A percentile compares a stretch with the other conserved stretches of the same genome.
Conservation (phyloP, 2,888 invertebrate genomes). For the Sycophila texana region DNA sequence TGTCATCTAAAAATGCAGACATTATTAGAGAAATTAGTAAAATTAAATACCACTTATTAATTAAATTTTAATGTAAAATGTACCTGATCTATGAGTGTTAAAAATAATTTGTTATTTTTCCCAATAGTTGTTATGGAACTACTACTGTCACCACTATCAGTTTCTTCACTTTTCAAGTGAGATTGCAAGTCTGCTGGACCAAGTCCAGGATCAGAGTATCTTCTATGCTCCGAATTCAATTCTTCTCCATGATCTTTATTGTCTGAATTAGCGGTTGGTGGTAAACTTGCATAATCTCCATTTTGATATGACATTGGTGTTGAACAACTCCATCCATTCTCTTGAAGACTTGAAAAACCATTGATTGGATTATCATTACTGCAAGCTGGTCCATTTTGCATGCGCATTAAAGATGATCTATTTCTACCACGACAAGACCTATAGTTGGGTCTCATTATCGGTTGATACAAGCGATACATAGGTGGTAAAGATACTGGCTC, state of each 20-base stretch:
- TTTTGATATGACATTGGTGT: slow-evolving; percentile 65
- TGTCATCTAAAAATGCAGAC: slow-evolving; percentile 67
- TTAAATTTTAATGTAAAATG: slow-evolving; percentile 63
- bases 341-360: slow-evolving; percentile 68
- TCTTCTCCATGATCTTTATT: slow-evolving; percentile 77
- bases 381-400: slow-evolving; percentile 55
- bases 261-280: slow-evolving; percentile 82
- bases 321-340: slow-evolving; percentile 63
- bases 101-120: slow-evolving; percentile 79
- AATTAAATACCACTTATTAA: background rate
- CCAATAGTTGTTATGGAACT: slow-evolving; percentile 78
- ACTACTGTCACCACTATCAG: slow-evolving; percentile 74
- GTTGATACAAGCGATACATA: slow-evolving; percentile 78
- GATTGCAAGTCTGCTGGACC: slow-evolving; percentile 76
- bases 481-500: slow-evolving; percentile 83
- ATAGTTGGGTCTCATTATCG: slow-evolving; percentile 67
- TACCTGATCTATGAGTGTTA: slow-evolving; percentile 85
- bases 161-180: slow-evolving; percentile 77
- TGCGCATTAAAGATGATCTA: slow-evolving; percentile 60
- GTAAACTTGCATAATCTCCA: slow-evolving; percentile 82
- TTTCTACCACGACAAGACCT: slow-evolving; percentile 63
- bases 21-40: background rate
- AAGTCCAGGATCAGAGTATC: slow-evolving; percentile 84
- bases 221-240: slow-evolving; percentile 78
- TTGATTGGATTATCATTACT: slow-evolving; percentile 60